phyloP scores from a whole-genome alignment of 2,888 invertebrate genomes.

The Lapara coniferarum region DNA sequence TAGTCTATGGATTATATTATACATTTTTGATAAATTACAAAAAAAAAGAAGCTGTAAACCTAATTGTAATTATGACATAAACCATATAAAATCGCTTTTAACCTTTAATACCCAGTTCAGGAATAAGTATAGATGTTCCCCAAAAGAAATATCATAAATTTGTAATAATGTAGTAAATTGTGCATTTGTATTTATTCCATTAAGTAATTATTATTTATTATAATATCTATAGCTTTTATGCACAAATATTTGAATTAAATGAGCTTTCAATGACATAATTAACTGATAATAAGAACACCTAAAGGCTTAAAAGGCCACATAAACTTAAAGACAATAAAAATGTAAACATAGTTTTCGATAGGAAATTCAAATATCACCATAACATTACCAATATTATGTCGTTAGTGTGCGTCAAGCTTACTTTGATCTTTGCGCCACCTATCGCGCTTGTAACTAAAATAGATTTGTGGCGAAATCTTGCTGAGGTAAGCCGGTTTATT shows the following conservation, averaged over 20 bases:
- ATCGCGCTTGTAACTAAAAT: slow-evolving; percentile 7
- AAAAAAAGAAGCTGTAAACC: too few relatives aligned
- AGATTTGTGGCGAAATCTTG: slow-evolving; percentile 18
- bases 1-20: too few relatives aligned
- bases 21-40: too few relatives aligned
- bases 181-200: too few relatives aligned
- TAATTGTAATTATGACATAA: not conserved
- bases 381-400: not conserved
- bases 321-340: not conserved
- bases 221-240: too few relatives aligned
- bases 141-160: too few relatives aligned
- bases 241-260: not conserved
- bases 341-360: not conserved
- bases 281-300: not conserved
- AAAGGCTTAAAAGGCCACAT: not conserved
- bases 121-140: too few relatives aligned
- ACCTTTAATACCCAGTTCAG: not conserved
- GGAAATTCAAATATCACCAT: not conserved
- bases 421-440: slow-evolving; percentile 4
- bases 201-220: too few relatives aligned
- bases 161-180: too few relatives aligned
- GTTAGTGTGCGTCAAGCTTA: not conserved
- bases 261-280: not conserved
- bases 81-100: not conserved
- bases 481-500: slow-evolving; percentile 16